Evolutionary conservation across 2,797 vertebrate genomes (phyloP), one percentile per base, ranked within the genome.

Genomic region (Sebastes cheni): DNA sequence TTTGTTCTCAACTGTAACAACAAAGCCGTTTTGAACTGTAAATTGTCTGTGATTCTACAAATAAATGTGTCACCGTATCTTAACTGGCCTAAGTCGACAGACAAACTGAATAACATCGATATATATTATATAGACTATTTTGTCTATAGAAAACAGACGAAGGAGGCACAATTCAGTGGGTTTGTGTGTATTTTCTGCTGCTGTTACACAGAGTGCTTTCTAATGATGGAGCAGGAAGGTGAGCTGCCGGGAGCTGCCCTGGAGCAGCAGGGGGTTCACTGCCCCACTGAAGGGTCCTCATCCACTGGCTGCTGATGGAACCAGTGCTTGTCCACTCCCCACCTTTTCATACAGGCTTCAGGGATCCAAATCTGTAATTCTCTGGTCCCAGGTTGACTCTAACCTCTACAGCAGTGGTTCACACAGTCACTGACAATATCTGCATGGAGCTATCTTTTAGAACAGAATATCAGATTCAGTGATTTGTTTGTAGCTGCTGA

Each of bases 171-270:
- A 11, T 8, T 62, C 6, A 23, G 67, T 4, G 52, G 13, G 10
- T 36, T 36, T 36, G 34, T 36, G 34, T 36, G 34, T 36, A 36
- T 36, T 36, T 36, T 36, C 34, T 36, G 11, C 34, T 36, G 34
- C 34, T 36, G 34, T 36, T 36, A 36, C 10, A 36, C 34, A 36
- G 8, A 36, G 34, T 36, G 34, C 34, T 36, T 36, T 36, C 34
- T 36, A 36, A 36, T 36, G 34, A 36, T 36, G 34, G 34, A 36
- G 34, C 34, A 36, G 30, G 55, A n/a, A 25, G 67, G 72, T 68
- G 46, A 64, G 69, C 73, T 72, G 29, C 67, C 56, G 67, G 67
- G 46, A 67, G 75, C 36, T 65, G 75, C 71, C 72, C 39, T 18
- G 12, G 59, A 75, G 62, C 72, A 75, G 66, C 39, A 10, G 42